Evolutionary conservation across 2,797 vertebrate species (phyloP), one percentile per base, ranked within the genome.

Genomic region (Leptatherina wallacei): DNA sequence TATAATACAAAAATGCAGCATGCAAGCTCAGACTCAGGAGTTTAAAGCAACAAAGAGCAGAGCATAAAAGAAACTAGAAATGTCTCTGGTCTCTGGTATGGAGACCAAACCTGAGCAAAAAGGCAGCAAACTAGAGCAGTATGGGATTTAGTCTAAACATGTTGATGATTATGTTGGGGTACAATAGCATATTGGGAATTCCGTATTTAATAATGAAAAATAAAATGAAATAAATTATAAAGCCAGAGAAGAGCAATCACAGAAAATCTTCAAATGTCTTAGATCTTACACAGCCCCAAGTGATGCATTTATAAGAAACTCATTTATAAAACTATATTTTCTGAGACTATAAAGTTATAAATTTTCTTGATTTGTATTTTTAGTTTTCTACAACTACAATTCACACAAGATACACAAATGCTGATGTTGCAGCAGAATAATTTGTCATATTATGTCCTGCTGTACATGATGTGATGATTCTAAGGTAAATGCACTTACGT

Each of bases 51-150:
- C 38, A 67, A 22, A 56, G 40, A 42, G 52, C 51, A 56, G 52
- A 0, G 13, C 40, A 20, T 7, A 38, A 66, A 66, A 24, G 54
- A 57, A 44, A 10, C 2, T 55, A 14, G 30, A 66, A 56, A 57
- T 38, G 11, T 24, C 29, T 67, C 24, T n/a, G n/a, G 32, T 57
- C 29, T 56, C n/a, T 56, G 24, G 20, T 40, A 51, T 51, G 42
- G 5, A 27, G 9, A 52, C 20, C 36, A 67, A 58, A 77, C 42
- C 42, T 20, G 35, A 63, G 42, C 35, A 22, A 29, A 51, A 58
- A 57, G 55, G 22, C 36, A 40, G 36, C 27, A 66, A 30, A 66
- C 16, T 18, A 44, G 12, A 42, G 40, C 40, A 42, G 40, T 6
- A 18, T 16, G 16, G 14, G 14, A 13, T 40, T 14, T 14, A 36